These are phyloP conservation scores for Tringa solitaria DNA, from an alignment of 2,113 vertebrate species.

Conservation along the genomic window DNA sequence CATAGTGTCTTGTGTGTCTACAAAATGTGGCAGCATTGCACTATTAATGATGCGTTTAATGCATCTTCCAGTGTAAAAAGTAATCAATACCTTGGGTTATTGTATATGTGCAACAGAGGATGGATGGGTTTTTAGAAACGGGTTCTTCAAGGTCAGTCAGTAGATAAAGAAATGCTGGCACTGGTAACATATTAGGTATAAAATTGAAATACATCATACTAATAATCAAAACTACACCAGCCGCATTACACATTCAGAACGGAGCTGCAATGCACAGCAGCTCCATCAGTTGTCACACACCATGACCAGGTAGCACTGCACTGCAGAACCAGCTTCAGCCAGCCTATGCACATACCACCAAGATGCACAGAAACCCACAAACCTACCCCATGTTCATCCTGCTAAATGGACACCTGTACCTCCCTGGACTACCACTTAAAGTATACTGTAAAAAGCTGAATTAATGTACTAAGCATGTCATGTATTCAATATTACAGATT, in stretches of 20 bases:
- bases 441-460: neutral
- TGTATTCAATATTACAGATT: neutral
- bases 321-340: neutral
- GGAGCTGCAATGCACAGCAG: neutral
- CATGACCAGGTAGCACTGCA: neutral
- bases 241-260: neutral
- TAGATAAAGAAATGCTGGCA: neutral
- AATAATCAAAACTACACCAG: neutral
- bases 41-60: neutral
- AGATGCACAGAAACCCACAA: neutral
- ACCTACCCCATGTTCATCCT: neutral
- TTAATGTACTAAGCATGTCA: neutral
- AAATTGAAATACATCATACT: neutral
- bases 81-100: neutral
- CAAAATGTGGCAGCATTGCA: neutral
- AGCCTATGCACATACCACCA: neutral
- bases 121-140: neutral
- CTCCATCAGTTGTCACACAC: neutral
- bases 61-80: neutral
- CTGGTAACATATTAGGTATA: neutral
- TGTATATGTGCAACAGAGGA: neutral
- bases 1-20: accelerated
- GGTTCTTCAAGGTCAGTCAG: neutral
- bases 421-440: neutral
- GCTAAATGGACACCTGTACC: neutral